Evolutionary conservation across 2,797 vertebrate species (phyloP).

Genomic region (Leuciscus waleckii): DNA sequence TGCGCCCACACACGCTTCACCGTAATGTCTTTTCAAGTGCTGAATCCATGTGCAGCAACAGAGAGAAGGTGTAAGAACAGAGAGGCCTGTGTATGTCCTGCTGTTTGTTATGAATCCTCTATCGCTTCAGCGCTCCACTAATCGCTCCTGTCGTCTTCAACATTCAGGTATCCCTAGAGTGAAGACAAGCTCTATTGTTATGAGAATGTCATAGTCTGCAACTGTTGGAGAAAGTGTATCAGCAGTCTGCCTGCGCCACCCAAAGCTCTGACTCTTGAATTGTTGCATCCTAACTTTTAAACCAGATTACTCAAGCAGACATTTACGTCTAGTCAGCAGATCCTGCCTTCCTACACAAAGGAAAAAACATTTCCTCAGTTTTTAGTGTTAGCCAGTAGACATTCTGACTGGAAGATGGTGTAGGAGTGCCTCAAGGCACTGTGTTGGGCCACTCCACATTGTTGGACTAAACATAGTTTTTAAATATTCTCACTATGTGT

Average conservation of each 20-base stretch:
- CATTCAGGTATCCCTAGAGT: neutral
- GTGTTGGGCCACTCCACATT: neutral
- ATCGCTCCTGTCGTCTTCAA: conserved; percentile 18
- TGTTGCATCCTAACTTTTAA: conserved; percentile 16
- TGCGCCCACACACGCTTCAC: conserved; percentile 22
- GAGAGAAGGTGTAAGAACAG: conserved; percentile 30
- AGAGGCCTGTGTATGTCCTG: conserved; percentile 4
- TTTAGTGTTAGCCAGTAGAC: conserved; percentile 11
- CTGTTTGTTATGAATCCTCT: conserved; percentile 28
- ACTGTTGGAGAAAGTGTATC: neutral
- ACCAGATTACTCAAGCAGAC: conserved; percentile 45
- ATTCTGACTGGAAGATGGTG: conserved; percentile 20
- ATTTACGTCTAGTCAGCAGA: conserved; percentile 39
- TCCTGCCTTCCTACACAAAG: conserved; percentile 54
- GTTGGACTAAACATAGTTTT: neutral
- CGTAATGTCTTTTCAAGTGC: conserved; percentile 51
- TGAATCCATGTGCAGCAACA: conserved; percentile 12
- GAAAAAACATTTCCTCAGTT: conserved; percentile 22
- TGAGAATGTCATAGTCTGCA: neutral
- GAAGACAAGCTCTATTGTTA: conserved; percentile 18
- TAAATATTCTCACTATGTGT: neutral
- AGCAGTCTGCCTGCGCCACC: neutral
- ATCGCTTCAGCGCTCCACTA: conserved; percentile 3
- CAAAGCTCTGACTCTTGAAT: neutral
- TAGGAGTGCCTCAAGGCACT: conserved; percentile 29